Percentiles rank a stretch among this genome's conserved stretches.
These are phyloP conservation scores for Spermophilus dauricus DNA, from an alignment of 2,113 vertebrate genomes.

Conservation along the genomic window DNA sequence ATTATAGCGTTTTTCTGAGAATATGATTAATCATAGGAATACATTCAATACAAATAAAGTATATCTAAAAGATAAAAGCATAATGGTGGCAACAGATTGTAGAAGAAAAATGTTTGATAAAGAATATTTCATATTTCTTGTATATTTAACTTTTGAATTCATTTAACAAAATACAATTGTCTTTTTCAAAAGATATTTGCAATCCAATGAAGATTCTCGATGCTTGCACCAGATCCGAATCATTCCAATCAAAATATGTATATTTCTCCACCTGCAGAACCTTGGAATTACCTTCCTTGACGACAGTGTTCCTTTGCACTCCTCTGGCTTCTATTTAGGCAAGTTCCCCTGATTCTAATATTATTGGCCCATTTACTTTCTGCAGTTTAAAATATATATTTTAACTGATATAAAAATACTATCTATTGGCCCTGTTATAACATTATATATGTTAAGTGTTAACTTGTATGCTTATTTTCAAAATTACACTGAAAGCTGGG, in stretches of 20 bases:
- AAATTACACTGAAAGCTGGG: neutral
- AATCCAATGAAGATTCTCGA: neutral
- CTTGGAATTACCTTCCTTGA: conserved; percentile 87
- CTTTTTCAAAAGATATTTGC: conserved; percentile 86
- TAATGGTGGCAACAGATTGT: neutral
- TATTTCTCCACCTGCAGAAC: conserved; percentile 85
- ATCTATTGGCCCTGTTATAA: neutral
- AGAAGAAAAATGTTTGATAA: conserved; percentile 42
- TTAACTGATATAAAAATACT: neutral
- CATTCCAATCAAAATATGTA: conserved; percentile 76
- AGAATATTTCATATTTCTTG: neutral
- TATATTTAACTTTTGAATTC: conserved; percentile 47
- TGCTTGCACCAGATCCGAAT: conserved; percentile 46
- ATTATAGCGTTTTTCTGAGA: conserved; percentile 38
- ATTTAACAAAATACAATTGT: conserved; percentile 52
- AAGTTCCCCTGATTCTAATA: conserved; percentile 54
- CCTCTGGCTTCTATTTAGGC: conserved; percentile 89
- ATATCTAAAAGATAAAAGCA: neutral
- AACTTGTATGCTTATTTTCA: neutral
- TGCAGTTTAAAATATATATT: neutral
- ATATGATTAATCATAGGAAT: neutral
- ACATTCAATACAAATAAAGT: conserved; percentile 15
- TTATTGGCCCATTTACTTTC: neutral
- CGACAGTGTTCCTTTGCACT: conserved; percentile 85
- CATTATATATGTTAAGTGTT: neutral